Percentiles rank a stretch among this genome's conserved stretches.
phyloP scores from a whole-genome alignment of 37 sponge, comb jelly and placozoan genomes.

The Haliclona indistincta region DNA sequence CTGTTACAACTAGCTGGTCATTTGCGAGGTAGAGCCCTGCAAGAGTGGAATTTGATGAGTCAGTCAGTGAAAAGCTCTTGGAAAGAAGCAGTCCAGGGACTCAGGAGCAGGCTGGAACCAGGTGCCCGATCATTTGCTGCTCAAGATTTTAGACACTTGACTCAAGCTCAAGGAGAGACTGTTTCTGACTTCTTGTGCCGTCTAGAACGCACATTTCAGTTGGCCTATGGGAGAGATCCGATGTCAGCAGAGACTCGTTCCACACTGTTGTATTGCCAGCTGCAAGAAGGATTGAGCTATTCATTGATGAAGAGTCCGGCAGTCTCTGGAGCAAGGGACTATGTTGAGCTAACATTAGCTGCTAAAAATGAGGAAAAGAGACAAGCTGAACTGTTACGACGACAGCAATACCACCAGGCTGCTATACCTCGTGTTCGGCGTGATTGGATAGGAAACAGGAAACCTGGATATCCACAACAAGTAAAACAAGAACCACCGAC shows the following conservation, averaged over 20 bases:
- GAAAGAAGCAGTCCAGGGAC: neutral
- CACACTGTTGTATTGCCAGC: slow-evolving; percentile 22
- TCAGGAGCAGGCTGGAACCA: slow-evolving; percentile 10
- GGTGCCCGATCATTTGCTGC: too few species aligned
- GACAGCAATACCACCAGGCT: slow-evolving; percentile 1
- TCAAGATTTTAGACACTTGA: slow-evolving; percentile 38
- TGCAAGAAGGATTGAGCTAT: slow-evolving; percentile 27
- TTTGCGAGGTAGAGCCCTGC: slow-evolving; percentile 24
- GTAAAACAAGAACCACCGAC: neutral
- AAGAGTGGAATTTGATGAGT: slow-evolving; percentile 9
- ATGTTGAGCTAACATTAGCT: slow-evolving; percentile 12
- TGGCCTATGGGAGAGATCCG: slow-evolving; percentile 27
- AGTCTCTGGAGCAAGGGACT: too few species aligned
- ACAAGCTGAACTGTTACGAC: slow-evolving; percentile 24
- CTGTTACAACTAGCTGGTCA: slow-evolving; percentile 49
- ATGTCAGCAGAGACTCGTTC: slow-evolving; percentile 32
- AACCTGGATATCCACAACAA: too few species aligned
- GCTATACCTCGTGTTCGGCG: too few species aligned
- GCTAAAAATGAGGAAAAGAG: too few species aligned
- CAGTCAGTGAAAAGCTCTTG: slow-evolving; percentile 1
- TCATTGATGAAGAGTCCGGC: too few species aligned
- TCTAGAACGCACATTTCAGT: too few species aligned
- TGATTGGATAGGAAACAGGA: too few species aligned
- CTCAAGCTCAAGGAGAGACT: slow-evolving; percentile 21
- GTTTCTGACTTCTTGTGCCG: slow-evolving; percentile 29